Base-by-base conservation (phyloP, 1,140 invertebrate species). In the Coptotermes formosanus region DNA sequence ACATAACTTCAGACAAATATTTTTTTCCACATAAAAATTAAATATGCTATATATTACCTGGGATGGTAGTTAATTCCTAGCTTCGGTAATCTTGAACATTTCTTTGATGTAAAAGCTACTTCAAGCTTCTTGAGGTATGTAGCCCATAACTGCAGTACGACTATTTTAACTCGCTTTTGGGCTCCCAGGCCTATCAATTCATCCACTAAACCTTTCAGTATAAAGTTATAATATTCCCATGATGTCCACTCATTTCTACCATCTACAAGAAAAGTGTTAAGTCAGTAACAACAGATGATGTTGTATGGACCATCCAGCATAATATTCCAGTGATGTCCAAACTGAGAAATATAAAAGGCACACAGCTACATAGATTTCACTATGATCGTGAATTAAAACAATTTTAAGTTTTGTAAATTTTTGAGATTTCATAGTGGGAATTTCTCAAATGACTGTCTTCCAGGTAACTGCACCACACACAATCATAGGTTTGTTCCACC, bases 201-300 rank as follows among this genome's bases (percentile, higher is more conserved):
- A 87, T 95, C 91, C 0, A 93, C 90, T 84, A 95, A 89, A 21
- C 93, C 93, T 55, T 92, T 91, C 25, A 95, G 88, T 52, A 94
- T 91, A 87, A 93, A 92, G 91, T 95, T 95, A 87, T 93, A 94
- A 25, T 93, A 91, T 90, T 95, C 94, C 94, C 94, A 95, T 21
- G 92, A 92, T 3, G 94, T 95, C 88, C 93, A 91, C 64, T 93
- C 91, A 43, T 89, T 45, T 84, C 86, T 88, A 88, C 84, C 52
- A 87, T 88, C 84, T 85, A 64, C 87, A 83, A 86, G 85, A 64
- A 85, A 81, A 48, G 55, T 85, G 84, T 86, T 52, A 82, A 85
- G 23, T 83, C 55, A 85, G 88, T 55, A 23, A 12, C 6, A 44
- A 38, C 82, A 14, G 82, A 48, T 48, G 4, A 82, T 25, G 44